These are phyloP conservation scores for Chloebia gouldiae DNA, from an alignment of 2,113 vertebrate genomes.

Conservation along the genomic window DNA sequence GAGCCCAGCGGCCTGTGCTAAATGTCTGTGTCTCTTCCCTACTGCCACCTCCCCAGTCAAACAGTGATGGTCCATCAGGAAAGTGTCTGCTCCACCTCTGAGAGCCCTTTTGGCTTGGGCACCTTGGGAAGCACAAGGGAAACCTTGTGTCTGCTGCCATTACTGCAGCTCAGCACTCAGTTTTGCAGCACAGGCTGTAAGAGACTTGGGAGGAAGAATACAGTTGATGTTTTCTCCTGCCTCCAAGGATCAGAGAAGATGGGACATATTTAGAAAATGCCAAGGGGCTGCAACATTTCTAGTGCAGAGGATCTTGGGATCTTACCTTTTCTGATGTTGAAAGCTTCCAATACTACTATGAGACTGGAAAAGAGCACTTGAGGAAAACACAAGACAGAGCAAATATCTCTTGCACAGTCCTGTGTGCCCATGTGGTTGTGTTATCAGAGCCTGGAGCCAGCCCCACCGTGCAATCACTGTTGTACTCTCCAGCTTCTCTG, in stretches of 20 bases:
- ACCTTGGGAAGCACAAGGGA: slow-evolving; percentile 53
- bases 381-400: background rate
- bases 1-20: slow-evolving; percentile 65
- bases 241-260: slow-evolving; percentile 2
- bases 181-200: slow-evolving; percentile 47
- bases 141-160: slow-evolving; percentile 45
- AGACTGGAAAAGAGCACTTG: background rate
- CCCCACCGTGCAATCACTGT: background rate
- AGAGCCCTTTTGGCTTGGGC: slow-evolving; percentile 60
- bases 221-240: slow-evolving; percentile 43
- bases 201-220: slow-evolving; percentile 59
- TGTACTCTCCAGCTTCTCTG: background rate
- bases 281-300: background rate
- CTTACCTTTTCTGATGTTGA: slow-evolving; percentile 37
- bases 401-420: background rate
- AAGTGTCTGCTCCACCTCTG: slow-evolving; percentile 30
- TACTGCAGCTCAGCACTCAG: slow-evolving; percentile 32
- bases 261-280: background rate
- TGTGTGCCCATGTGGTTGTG: background rate
- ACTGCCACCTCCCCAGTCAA: slow-evolving; percentile 54
- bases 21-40: slow-evolving; percentile 71
- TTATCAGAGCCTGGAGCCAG: background rate
- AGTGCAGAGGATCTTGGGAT: background rate
- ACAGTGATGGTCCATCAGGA: slow-evolving; percentile 57
- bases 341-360: slow-evolving; percentile 31